Evolutionary conservation across 2,888 invertebrate species (phyloP), one percentile per base, ranked within the genome.

Genomic region (Rhagonycha fulva): DNA sequence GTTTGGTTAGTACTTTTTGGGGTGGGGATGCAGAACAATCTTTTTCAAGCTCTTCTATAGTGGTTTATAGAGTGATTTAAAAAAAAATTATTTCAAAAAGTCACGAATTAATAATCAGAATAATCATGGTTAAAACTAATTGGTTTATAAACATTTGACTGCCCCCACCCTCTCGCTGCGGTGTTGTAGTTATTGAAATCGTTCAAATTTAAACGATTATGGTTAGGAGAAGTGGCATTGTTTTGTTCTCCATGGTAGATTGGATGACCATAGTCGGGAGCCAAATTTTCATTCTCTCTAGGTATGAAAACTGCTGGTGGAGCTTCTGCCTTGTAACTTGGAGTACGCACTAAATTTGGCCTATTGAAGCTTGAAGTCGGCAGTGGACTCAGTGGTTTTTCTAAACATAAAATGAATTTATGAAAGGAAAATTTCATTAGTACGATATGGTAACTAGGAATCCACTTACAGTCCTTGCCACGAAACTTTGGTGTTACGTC

Each of bases 151-250:
- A 92, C 90, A 81, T 91, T 90, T 82, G 90, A 90, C 81, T 93
- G 91, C 12, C 92, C 92, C 95, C 96, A 96, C 0, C 96, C 96
- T 32, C 95, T 91, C 4, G 96, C 94, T 32, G 95, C 94, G 0
- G 94, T 95, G 83, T 96, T 96, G 87, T 95, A 96, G 84, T 94
- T 95, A 83, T 89, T 83, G 14, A 86, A 75, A 63, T 80, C 82
- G 74, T 81, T 83, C 71, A 82, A 84, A 76, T 85, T 84, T 62
- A 86, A 75, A 75, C 83, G 84, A 70, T 83, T 82, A 4, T 81
- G 78, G n/a, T 83, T 70, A 11, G 83, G 76, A 69, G 83, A 81
- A 26, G 28, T 14, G 81, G 75, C 68, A 80, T 80, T 70, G 79
- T 72, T 75, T 80, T 78, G 73, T 30, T 79, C 69, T 68, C 78